Conservation (phyloP, 2,113 vertebrate species). For the Upupa epops region DNA sequence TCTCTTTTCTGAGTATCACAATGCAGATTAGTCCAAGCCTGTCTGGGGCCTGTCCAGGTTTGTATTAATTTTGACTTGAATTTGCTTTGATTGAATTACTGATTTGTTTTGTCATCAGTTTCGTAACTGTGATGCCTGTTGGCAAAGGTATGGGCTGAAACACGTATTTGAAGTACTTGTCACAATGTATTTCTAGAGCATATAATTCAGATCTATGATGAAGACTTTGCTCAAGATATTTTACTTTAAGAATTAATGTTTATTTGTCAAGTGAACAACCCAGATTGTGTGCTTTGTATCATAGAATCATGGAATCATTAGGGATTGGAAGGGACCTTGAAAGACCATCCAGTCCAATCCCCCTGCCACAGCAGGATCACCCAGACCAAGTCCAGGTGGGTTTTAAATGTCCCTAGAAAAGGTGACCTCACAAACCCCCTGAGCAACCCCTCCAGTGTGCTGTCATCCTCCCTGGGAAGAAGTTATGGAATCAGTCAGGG, state of each 20-base stretch:
- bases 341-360: too few relatives aligned
- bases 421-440: too few relatives aligned
- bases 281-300: neutral
- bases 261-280: neutral
- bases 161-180: neutral
- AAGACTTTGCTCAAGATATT: neutral
- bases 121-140: neutral
- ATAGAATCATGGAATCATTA: too few relatives aligned
- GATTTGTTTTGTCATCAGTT: neutral
- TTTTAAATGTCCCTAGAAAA: too few relatives aligned
- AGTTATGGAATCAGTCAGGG: too few relatives aligned
- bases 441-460: too few relatives aligned
- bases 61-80: neutral
- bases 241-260: neutral
- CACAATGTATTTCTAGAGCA: neutral
- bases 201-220: neutral
- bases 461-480: too few relatives aligned
- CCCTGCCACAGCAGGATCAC: too few relatives aligned
- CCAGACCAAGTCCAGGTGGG: too few relatives aligned
- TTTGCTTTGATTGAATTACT: neutral
- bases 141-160: neutral
- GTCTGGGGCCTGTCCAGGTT: fast-evolving
- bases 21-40: neutral
- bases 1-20: neutral
- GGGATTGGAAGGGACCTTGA: too few relatives aligned